Base-by-base conservation (phyloP, 2,888 invertebrate genomes). In the Mimas tiliae region DNA sequence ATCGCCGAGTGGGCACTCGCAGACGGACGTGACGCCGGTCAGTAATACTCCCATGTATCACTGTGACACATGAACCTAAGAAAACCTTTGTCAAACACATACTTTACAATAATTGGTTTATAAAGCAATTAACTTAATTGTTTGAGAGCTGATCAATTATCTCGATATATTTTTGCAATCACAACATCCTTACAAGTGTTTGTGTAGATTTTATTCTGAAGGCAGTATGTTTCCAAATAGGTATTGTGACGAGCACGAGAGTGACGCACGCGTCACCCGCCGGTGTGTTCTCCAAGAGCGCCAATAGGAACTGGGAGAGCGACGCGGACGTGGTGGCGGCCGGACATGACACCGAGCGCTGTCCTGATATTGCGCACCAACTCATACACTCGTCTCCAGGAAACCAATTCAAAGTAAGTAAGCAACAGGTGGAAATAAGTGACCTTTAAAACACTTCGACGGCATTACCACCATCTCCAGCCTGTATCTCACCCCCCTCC, bases 191-290 rank as follows among this genome's bases (percentile, higher is more conserved):
- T 34, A 2, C 55, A 38, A 34, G 16, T 38, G 34, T 6, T 0
- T 3, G 27, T 21, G 12, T 27, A 27, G 27, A 3, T 27, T 27
- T 0, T 34, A 16, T 9, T 16, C 34, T 1, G 34, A 55, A n/a
- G 72, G 2, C 38, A 38, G 38, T 38, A 38, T 38, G 9, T 38
- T 38, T 38, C 8, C 38, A 7, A 7, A 9, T 91, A 69, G 96
- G 96, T 7, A 80, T 96, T 4, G 96, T 97, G 7, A 97, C 97
- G 0, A 96, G 96, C 0, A 96, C 96, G 0, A 93, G 96, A 64
- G 91, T 97, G 0, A 97, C 97, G 0, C 96, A 97, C 83, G 97
- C 97, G 0, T 96, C 96, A 2, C 97, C 97, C 0, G 95, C 96
- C 0, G 95, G 94, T 0, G 87, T 94, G 0, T 97, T 95, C 80